Evolutionary conservation across 2,888 invertebrate species (phyloP).

Genomic region (Hypomecis atomaria): DNA sequence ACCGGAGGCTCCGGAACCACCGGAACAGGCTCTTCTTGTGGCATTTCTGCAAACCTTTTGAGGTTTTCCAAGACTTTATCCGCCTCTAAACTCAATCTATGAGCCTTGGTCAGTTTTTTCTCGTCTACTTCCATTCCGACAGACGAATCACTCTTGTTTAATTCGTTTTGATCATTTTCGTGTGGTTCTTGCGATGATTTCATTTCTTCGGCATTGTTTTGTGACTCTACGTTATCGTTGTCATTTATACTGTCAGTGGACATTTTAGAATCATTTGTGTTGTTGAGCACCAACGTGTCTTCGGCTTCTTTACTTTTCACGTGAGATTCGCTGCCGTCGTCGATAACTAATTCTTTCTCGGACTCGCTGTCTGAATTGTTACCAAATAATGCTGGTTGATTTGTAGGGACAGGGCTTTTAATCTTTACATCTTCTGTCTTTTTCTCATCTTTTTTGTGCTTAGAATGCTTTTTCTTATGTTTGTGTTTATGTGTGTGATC

Average conservation of each 20-base stretch:
- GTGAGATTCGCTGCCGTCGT: constrained; percentile 52
- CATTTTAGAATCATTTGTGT: constrained; percentile 31
- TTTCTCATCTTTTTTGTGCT: constrained; percentile 41
- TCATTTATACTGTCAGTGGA: constrained; percentile 12
- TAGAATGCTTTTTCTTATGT: constrained; percentile 41
- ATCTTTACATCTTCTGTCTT: constrained; percentile 36
- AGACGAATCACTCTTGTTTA: constrained; percentile 15
- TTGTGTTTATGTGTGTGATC: constrained; percentile 44
- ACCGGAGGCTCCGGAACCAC: constrained; percentile 34
- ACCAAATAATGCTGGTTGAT: constrained; percentile 38
- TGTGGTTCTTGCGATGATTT: constrained; percentile 22
- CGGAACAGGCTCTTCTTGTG: constrained; percentile 50
- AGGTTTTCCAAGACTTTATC: constrained; percentile 59
- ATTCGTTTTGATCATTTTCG: constrained; percentile 31
- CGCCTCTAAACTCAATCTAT: constrained; percentile 67
- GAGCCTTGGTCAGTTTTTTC: constrained; percentile 64
- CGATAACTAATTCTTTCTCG: constrained; percentile 67
- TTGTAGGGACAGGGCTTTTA: constrained; percentile 26
- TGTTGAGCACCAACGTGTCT: constrained; percentile 43
- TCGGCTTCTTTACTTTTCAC: constrained; percentile 44
- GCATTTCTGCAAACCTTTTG: constrained; percentile 66
- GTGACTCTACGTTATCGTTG: constrained; percentile 19
- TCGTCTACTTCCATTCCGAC: constrained; percentile 47
- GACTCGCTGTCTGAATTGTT: constrained; percentile 58
- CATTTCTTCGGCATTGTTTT: constrained; percentile 23